These are phyloP conservation scores for Pemphigus obesinymphae DNA, from an alignment of 1,140 invertebrate species.

Conservation along the genomic window DNA sequence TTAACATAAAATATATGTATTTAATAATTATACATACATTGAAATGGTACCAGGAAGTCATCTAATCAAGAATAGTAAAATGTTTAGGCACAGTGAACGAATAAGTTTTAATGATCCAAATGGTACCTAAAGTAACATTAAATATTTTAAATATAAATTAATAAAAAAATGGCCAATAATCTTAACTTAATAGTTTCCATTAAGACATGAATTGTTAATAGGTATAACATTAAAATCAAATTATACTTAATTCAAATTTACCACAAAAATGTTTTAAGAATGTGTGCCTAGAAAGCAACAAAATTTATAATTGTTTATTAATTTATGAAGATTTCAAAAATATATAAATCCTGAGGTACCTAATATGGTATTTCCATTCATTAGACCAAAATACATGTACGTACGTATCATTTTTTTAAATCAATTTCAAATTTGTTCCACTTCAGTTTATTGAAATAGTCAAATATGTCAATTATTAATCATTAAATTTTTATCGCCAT, in stretches of 20 bases:
- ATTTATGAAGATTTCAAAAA: too few species aligned
- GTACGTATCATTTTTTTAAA: too few species aligned
- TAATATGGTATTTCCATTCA: too few species aligned
- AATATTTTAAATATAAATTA: neutral
- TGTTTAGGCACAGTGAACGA: too few species aligned
- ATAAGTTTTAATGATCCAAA: neutral
- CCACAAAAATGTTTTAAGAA: neutral
- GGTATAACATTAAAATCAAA: neutral
- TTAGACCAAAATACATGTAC: too few species aligned
- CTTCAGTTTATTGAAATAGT: neutral
- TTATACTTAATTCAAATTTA: neutral
- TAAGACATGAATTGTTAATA: neutral
- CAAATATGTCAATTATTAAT: neutral
- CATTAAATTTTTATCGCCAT: neutral
- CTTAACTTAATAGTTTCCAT: neutral
- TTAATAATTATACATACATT: neutral
- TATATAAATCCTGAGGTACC: too few species aligned
- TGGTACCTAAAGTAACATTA: neutral
- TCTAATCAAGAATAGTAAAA: neutral
- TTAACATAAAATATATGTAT: neutral
- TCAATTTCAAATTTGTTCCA: too few species aligned
- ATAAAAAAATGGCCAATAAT: neutral
- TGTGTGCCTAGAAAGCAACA: neutral
- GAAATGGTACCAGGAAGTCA: neutral
- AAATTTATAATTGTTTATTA: too few species aligned